A percentile compares a stretch with the other conserved stretches of the same genome.
These are phyloP conservation scores for Genyomyrus donnyi DNA, from an alignment of 2,113 vertebrate genomes.

Conservation along the genomic window DNA sequence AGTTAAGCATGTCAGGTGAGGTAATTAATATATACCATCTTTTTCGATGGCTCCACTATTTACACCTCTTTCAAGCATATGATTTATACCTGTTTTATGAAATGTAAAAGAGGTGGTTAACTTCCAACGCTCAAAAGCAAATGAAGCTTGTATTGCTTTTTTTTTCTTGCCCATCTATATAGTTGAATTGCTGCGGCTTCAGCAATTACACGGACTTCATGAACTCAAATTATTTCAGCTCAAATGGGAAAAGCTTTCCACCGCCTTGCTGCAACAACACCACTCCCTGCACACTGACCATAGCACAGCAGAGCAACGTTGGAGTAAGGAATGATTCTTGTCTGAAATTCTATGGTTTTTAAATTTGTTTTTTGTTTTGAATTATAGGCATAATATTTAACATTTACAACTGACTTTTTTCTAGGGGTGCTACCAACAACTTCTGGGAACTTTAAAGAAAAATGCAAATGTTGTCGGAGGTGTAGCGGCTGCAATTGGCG, in stretches of 20 bases:
- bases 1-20: not conserved
- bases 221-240: conserved; percentile 39
- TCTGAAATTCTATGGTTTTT: not conserved
- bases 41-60: not conserved
- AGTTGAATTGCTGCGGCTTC: conserved; percentile 85
- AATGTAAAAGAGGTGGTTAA: not conserved
- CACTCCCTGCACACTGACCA: fast-evolving
- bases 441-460: conserved; percentile 53
- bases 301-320: not conserved
- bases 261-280: conserved; percentile 54
- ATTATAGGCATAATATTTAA: not conserved
- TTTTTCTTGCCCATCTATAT: not conserved
- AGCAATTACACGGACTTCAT: conserved; percentile 79
- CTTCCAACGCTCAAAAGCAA: not conserved
- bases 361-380: not conserved
- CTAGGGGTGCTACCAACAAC: conserved; percentile 73
- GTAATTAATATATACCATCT: not conserved
- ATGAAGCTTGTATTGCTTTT: not conserved
- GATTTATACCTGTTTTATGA: not conserved
- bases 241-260: conserved; percentile 30
- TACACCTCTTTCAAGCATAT: not conserved
- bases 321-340: conserved; percentile 47
- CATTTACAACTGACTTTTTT: not conserved
- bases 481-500: conserved; percentile 65
- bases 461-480: conserved; percentile 66